phyloP scores from a whole-genome alignment of 2,888 invertebrate species.

The Polydrusus cervinus region DNA sequence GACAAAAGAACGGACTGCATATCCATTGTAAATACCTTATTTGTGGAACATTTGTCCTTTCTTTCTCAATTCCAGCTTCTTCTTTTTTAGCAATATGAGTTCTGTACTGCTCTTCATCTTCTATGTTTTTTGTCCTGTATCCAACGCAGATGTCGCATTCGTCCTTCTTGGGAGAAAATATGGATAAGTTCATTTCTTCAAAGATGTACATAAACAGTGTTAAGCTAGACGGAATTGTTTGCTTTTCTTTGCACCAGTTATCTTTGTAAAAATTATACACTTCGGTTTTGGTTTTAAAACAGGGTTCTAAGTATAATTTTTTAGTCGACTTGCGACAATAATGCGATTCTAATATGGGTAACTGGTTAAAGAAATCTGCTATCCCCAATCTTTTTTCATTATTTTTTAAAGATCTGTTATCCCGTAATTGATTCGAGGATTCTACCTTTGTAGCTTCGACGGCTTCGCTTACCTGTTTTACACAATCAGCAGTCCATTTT shows the following conservation, averaged over 20 bases:
- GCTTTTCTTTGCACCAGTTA: constrained; percentile 20
- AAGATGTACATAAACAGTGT: constrained; percentile 25
- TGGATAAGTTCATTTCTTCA: constrained; percentile 15
- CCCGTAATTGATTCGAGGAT: neutral
- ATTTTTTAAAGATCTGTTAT: constrained; percentile 12
- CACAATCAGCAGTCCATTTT: constrained; percentile 16
- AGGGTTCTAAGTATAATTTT: constrained; percentile 33
- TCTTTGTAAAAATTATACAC: constrained; percentile 31
- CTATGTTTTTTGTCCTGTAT: no score
- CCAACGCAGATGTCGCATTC: no score
- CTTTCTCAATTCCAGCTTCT: no score
- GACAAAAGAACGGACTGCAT: no score
- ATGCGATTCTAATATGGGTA: constrained; percentile 22
- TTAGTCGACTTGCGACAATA: constrained; percentile 6
- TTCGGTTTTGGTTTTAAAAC: constrained; percentile 22
- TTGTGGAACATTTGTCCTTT: no score
- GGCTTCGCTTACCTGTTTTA: constrained; percentile 12
- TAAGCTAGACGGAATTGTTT: constrained; percentile 5
- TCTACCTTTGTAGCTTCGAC: constrained; percentile 21
- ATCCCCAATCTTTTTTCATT: constrained; percentile 5
- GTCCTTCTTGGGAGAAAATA: constrained; percentile 31
- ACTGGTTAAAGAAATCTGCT: constrained; percentile 17
- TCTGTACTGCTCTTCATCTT: no score
- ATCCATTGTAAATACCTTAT: no score
- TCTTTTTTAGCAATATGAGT: no score